Conservation (phyloP, 1,140 invertebrate species). For the Coptotermes formosanus region DNA sequence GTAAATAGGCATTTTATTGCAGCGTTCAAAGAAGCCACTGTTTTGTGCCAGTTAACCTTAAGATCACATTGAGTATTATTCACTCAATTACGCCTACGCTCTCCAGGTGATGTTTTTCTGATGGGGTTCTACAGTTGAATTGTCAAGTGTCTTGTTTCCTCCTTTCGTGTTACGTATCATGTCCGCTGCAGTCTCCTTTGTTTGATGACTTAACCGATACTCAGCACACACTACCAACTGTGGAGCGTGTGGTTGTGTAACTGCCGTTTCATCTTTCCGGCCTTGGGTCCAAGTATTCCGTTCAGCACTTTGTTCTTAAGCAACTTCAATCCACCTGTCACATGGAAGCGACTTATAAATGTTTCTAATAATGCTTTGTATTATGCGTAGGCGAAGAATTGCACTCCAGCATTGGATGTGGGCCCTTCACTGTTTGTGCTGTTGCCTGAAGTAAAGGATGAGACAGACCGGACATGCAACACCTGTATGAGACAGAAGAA, state of each 20-base stretch:
- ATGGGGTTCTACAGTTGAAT: not conserved
- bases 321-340: not conserved
- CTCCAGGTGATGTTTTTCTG: not conserved
- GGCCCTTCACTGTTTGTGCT: no score
- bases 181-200: not conserved
- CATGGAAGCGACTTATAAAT: not conserved
- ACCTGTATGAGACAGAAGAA: no score
- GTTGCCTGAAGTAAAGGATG: no score
- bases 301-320: not conserved
- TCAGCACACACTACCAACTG: not conserved
- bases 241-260: not conserved
- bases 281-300: not conserved
- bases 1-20: no score
- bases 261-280: not conserved
- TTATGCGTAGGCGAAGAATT: no score
- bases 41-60: no score
- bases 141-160: not conserved
- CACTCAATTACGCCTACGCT: no score
- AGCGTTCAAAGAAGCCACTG: no score
- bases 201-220: not conserved
- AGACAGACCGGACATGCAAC: no score
- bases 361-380: no score
- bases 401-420: no score
- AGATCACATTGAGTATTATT: no score
- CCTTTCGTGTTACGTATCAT: not conserved